Evolutionary conservation across 2,888 invertebrate genomes (phyloP), one percentile per base, ranked within the genome.

Genomic region (Latrodectus elegans): DNA sequence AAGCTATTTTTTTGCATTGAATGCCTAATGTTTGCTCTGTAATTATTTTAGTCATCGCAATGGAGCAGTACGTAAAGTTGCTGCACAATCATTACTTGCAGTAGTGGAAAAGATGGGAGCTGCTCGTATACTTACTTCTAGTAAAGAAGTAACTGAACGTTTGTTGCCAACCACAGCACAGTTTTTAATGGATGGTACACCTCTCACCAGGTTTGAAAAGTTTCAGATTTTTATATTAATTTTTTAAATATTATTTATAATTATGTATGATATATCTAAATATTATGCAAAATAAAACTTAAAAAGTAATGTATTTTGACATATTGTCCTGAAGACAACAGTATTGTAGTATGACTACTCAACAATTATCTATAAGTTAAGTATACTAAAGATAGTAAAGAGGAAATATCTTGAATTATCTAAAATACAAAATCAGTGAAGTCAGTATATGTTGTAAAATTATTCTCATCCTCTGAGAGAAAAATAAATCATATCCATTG

Each of bases 161-260:
- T 93, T 98, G 84, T 93, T 99, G 81, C 94, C 95, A 53, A 95
- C 96, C 0, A 95, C 96, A 0, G 96, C 97, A 0, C 96, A 96
- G 91, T 94, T 97, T 89, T 93, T 97, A 10, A 95, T 95, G 51
- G 98, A 99, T 92, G 96, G 97, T 26, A 96, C 95, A 91, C 94
- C 96, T 51, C 97, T 97, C 90, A 95, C 97, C 0, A 95, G 97
- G 95, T 95, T 70, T 12, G 15, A 22, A 65, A 65, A 74, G 26
- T 68, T 15, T 64, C n/a, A n/a, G 0, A 11, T 67, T 68, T 26
- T 52, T 26, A n/a, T 38, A 6, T 15, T 73, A 17, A 15, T 67
- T 51, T 78, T n/a, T 22, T 68, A 67, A n/a, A 53, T n/a, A 73
- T 17, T 67, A 65, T 65, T 22, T 60, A 89, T 89, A 38, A 38